These are phyloP conservation scores for Strix uralensis DNA, from an alignment of 2,113 vertebrate genomes.

Conservation along the genomic window DNA sequence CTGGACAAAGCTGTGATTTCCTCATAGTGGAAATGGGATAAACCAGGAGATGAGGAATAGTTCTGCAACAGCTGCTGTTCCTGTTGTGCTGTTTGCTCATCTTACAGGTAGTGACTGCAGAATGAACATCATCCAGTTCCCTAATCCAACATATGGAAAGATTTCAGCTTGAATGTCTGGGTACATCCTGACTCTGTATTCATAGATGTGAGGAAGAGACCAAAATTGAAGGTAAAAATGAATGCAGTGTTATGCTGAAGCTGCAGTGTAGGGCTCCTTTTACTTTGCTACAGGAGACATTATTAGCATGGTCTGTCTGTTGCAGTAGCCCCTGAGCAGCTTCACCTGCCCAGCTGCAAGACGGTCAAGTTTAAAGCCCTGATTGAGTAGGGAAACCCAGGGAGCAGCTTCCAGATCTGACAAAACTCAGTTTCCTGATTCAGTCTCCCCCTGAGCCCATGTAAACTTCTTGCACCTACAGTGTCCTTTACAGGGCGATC, in stretches of 20 bases:
- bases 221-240: not conserved
- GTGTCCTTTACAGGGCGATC: not conserved
- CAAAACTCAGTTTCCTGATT: not conserved
- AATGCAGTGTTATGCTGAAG: not conserved
- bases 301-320: not conserved
- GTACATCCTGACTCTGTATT: not conserved
- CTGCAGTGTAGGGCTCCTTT: not conserved
- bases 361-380: not conserved
- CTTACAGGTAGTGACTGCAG: not conserved
- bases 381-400: not conserved
- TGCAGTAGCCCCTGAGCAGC: not conserved
- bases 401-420: not conserved
- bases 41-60: not conserved
- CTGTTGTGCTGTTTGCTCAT: not conserved
- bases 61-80: not conserved
- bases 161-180: not conserved
- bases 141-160: not conserved
- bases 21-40: not conserved
- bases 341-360: not conserved
- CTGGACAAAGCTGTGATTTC: constrained; percentile 3
- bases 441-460: not conserved
- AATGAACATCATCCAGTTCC: not conserved
- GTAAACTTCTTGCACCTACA: not conserved
- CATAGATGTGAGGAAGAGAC: not conserved
- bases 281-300: not conserved